Evolutionary conservation across 2,797 vertebrate species (phyloP).

Genomic region (Halcyon smyrnensis): DNA sequence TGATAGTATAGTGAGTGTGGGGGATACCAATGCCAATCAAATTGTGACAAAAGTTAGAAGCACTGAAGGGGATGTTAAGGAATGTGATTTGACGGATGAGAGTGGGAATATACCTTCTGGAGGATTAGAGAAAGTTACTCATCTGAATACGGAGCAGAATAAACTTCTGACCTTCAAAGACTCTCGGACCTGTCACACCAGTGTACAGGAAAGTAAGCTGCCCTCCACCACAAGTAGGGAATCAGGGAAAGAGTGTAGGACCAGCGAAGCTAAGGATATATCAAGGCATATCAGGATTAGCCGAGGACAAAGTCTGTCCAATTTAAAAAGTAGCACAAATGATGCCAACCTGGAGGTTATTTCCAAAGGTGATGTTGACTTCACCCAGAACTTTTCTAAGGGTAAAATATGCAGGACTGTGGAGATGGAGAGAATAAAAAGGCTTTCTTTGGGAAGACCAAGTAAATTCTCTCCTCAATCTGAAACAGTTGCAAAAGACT

Average conservation of each 20-base stretch:
- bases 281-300: slow-evolving; percentile 39
- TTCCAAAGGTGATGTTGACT: slow-evolving; percentile 62
- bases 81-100: slow-evolving; percentile 55
- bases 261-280: slow-evolving; percentile 70
- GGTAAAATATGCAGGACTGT: slow-evolving; percentile 71
- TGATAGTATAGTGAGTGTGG: slow-evolving; percentile 75
- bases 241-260: slow-evolving; percentile 77
- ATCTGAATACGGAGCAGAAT: slow-evolving; percentile 75
- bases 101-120: slow-evolving; percentile 66
- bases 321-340: slow-evolving; percentile 66
- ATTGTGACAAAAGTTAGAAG: slow-evolving; percentile 76
- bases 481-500: slow-evolving; percentile 58
- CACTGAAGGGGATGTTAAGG: slow-evolving; percentile 2
- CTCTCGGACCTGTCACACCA: slow-evolving; percentile 77
- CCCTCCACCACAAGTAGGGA: slow-evolving; percentile 75
- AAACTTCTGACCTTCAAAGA: slow-evolving; percentile 82
- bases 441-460: slow-evolving; percentile 74
- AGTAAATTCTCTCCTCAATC: slow-evolving; percentile 60
- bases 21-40: slow-evolving; percentile 91
- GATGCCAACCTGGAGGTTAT: slow-evolving; percentile 61
- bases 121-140: slow-evolving; percentile 63
- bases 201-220: slow-evolving; percentile 76
- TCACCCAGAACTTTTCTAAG: slow-evolving; percentile 60
- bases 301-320: slow-evolving; percentile 68
- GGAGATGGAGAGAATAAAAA: slow-evolving; percentile 75